Evolutionary conservation across 2,797 vertebrate genomes (phyloP).

Genomic region (Chaetodon trifasciatus): DNA sequence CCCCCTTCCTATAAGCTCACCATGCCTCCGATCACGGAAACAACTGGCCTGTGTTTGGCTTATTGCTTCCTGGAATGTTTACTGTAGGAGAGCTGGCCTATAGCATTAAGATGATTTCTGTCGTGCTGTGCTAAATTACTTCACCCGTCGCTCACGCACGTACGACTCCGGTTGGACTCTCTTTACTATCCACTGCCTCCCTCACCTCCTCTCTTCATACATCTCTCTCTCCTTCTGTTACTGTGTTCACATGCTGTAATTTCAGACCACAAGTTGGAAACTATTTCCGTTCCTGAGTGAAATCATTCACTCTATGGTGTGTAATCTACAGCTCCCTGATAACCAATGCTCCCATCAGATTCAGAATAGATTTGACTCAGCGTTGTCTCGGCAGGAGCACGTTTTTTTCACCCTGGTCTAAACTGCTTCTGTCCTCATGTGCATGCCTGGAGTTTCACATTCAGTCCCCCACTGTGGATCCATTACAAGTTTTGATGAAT

Average conservation of each 20-base stretch:
- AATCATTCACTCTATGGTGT: slow-evolving; percentile 35
- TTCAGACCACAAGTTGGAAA: slow-evolving; percentile 12
- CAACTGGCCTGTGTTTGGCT: slow-evolving; percentile 55
- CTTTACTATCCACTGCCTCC: slow-evolving; percentile 11
- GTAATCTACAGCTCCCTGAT: slow-evolving; percentile 33
- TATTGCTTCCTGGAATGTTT: slow-evolving; percentile 74
- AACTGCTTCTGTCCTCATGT: slow-evolving; percentile 30
- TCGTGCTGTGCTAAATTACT: slow-evolving; percentile 67
- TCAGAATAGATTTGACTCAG: slow-evolving; percentile 45
- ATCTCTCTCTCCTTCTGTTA: not conserved
- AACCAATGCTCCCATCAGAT: slow-evolving; percentile 37
- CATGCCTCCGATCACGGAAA: slow-evolving; percentile 46
- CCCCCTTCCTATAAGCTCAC: slow-evolving; percentile 29
- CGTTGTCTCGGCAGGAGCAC: slow-evolving; percentile 31
- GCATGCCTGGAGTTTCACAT: slow-evolving; percentile 42
- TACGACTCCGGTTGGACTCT: slow-evolving; percentile 23
- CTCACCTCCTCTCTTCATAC: slow-evolving; percentile 12
- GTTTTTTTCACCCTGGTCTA: slow-evolving; percentile 22
- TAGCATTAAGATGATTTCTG: slow-evolving; percentile 43
- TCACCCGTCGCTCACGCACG: slow-evolving; percentile 61
- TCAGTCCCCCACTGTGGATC: slow-evolving; percentile 45
- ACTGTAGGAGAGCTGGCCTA: slow-evolving; percentile 48
- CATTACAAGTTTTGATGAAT: slow-evolving; percentile 66
- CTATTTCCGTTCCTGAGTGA: slow-evolving; percentile 35
- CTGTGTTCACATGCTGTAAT: slow-evolving; percentile 19